phyloP scores from a whole-genome alignment of 2,113 vertebrate species.

The Ivindomyrus marchei region DNA sequence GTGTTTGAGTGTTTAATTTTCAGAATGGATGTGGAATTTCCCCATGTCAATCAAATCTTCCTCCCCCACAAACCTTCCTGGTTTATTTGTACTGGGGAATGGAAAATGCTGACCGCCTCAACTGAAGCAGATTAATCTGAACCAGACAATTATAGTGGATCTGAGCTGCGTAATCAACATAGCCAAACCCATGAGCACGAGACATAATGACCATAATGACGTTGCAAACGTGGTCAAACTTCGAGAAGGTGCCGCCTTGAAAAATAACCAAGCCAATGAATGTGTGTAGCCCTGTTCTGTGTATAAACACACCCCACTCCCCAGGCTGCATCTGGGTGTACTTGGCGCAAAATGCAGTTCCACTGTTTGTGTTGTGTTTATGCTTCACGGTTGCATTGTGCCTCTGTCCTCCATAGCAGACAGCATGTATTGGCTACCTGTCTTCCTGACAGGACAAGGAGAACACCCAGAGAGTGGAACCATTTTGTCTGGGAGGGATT shows the following conservation, averaged over 20 bases:
- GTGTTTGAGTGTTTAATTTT: neutral
- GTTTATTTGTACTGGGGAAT: neutral
- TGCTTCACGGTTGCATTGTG: neutral
- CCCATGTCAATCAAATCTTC: neutral
- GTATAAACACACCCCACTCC: neutral
- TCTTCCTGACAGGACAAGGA: neutral
- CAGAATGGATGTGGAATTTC: neutral
- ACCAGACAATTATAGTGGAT: constrained; percentile 13
- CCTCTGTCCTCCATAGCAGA: neutral
- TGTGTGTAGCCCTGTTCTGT: neutral
- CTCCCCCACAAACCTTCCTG: neutral
- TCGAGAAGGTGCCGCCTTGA: neutral
- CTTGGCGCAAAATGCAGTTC: neutral
- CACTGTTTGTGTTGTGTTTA: neutral
- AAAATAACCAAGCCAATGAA: neutral
- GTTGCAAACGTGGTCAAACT: neutral
- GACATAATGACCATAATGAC: neutral
- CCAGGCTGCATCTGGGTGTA: neutral
- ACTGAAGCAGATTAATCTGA: neutral
- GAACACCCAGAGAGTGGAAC: neutral
- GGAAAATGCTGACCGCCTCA: neutral
- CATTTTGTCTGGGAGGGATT: neutral
- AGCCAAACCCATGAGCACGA: neutral
- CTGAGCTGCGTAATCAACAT: neutral
- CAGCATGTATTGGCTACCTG: neutral